Conservation (phyloP, 2,113 vertebrate species). For the Poicephalus meyeri region DNA sequence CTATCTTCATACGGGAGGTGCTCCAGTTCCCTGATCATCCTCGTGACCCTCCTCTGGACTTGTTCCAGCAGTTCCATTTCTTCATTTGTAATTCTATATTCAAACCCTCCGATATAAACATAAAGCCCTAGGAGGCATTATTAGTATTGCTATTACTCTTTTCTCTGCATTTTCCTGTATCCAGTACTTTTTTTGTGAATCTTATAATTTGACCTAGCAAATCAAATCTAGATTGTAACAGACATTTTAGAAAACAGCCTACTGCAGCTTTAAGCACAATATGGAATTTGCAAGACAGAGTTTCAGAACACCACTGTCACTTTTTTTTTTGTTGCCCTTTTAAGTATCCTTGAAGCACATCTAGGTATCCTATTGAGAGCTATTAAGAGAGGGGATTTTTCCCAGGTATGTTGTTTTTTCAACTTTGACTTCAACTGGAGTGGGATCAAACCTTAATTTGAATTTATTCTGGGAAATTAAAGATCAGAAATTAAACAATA, state of each 20-base stretch:
- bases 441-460: not conserved
- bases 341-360: not conserved
- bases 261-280: not conserved
- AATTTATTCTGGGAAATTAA: not conserved
- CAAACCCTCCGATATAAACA: not conserved
- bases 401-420: not conserved
- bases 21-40: too few species aligned
- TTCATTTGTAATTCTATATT: not conserved
- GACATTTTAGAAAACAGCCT: not conserved
- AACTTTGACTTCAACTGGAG: not conserved
- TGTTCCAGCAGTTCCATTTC: too few species aligned
- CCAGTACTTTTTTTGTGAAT: not conserved
- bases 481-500: not conserved
- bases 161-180: not conserved
- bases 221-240: not conserved
- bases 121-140: not conserved
- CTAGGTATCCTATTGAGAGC: not conserved
- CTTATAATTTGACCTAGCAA: not conserved
- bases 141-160: conserved; percentile 14
- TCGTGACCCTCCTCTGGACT: too few species aligned
- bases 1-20: too few species aligned
- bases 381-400: not conserved
- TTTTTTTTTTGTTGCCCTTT: not conserved
- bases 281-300: not conserved
- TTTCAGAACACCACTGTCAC: not conserved